These are phyloP conservation scores for Gorsachius magnificus DNA, from an alignment of 2,797 vertebrate species.

Conservation along the genomic window DNA sequence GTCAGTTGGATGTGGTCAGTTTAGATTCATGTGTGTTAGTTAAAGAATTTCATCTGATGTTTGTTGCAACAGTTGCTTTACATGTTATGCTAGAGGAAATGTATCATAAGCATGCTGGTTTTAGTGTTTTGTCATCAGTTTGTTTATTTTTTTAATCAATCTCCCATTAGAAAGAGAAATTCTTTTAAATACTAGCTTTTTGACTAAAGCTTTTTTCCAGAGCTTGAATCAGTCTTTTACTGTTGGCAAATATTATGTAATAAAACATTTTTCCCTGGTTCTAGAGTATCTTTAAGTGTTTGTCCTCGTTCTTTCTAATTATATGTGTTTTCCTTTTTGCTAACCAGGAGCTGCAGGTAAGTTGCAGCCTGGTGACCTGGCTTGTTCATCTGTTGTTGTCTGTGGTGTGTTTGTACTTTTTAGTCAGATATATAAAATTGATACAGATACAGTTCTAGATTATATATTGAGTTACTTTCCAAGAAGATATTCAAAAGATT, in stretches of 20 bases:
- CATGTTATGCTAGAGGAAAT: slow-evolving; percentile 47
- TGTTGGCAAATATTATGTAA: slow-evolving; percentile 69
- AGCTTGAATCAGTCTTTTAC: slow-evolving; percentile 80
- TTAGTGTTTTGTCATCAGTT: slow-evolving; percentile 74
- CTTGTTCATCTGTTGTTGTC: slow-evolving; percentile 71
- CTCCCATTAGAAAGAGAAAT: slow-evolving; percentile 47
- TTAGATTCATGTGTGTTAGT: slow-evolving; percentile 66
- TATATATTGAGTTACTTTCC: slow-evolving; percentile 36
- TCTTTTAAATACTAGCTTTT: slow-evolving; percentile 52
- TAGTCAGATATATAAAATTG: slow-evolving; percentile 65
- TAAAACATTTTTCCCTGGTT: slow-evolving; percentile 72
- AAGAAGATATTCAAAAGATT: slow-evolving; percentile 51
- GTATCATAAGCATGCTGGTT: slow-evolving; percentile 72
- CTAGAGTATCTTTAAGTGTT: slow-evolving; percentile 79
- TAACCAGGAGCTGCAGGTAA: slow-evolving; percentile 99
- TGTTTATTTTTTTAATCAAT: slow-evolving; percentile 43
- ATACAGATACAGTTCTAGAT: slow-evolving; percentile 46
- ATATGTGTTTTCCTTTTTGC: slow-evolving; percentile 93
- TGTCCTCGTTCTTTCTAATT: slow-evolving; percentile 89
- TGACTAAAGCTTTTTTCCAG: slow-evolving; percentile 69
- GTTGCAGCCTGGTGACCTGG: slow-evolving; percentile 85
- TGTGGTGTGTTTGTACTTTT: slow-evolving; percentile 66
- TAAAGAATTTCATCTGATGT: slow-evolving; percentile 55
- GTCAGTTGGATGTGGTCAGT: slow-evolving; percentile 66
- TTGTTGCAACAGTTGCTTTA: slow-evolving; percentile 68